Conservation (phyloP, 2,888 invertebrate genomes). For the Philhelius pedissequus region DNA sequence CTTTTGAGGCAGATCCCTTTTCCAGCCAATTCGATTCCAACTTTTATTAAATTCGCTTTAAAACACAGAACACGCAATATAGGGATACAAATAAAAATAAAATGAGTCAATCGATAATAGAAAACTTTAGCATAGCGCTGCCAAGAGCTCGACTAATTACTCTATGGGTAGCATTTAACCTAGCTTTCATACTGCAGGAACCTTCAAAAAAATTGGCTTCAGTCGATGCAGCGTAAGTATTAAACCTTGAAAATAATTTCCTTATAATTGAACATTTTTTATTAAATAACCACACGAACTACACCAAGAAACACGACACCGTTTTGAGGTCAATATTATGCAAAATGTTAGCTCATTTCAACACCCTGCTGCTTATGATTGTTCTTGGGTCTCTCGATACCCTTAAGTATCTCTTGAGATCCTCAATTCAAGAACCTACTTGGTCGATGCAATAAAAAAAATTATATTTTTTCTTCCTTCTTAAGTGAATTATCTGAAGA, state of each 20-base stretch:
- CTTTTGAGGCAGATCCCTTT: slow-evolving; percentile 38
- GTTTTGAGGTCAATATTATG: slow-evolving; percentile 17
- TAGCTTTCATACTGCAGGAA: slow-evolving; percentile 78
- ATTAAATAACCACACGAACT: neutral
- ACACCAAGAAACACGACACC: neutral
- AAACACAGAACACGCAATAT: slow-evolving; percentile 36
- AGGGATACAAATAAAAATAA: slow-evolving; percentile 52
- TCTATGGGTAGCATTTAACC: slow-evolving; percentile 78
- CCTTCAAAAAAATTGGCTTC: slow-evolving; percentile 76
- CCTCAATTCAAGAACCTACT: slow-evolving; percentile 40
- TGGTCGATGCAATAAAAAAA: slow-evolving; percentile 1
- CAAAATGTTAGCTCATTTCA: slow-evolving; percentile 28
- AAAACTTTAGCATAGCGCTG: slow-evolving; percentile 74
- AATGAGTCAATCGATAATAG: slow-evolving; percentile 77
- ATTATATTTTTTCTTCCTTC: slow-evolving; percentile 30
- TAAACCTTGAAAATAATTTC: slow-evolving; percentile 1
- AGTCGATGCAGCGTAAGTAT: slow-evolving; percentile 79
- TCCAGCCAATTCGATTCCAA: slow-evolving; percentile 37
- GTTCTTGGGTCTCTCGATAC: slow-evolving; percentile 12
- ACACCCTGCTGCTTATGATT: slow-evolving; percentile 17
- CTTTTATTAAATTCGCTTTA: slow-evolving; percentile 42
- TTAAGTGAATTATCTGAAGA: slow-evolving; percentile 62
- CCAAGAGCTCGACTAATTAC: slow-evolving; percentile 77
- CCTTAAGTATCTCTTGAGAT: slow-evolving; percentile 25
- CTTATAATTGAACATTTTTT: neutral